phyloP scores from a whole-genome alignment of 2,888 invertebrate species.

The Cepaea hortensis region DNA sequence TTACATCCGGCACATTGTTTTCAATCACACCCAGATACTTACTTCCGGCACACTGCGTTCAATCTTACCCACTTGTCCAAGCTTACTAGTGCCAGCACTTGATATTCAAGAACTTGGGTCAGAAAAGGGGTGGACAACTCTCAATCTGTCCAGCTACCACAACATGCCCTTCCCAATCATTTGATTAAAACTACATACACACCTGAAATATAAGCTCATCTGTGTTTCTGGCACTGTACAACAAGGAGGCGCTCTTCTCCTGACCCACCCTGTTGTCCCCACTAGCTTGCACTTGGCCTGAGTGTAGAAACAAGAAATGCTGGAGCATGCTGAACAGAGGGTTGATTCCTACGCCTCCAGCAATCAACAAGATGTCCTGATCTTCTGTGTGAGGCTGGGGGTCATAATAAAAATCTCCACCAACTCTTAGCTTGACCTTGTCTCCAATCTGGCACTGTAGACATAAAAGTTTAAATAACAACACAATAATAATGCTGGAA shows the following conservation, averaged over 20 bases:
- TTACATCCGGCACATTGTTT: no score
- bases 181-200: slow-evolving; percentile 24
- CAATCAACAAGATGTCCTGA: slow-evolving; percentile 74
- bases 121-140: no score
- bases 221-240: slow-evolving; percentile 74
- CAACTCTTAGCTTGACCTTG: slow-evolving; percentile 73
- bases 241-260: slow-evolving; percentile 62
- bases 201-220: slow-evolving; percentile 77
- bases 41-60: no score
- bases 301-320: slow-evolving; percentile 66
- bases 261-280: slow-evolving; percentile 20
- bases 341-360: slow-evolving; percentile 78
- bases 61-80: no score
- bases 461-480: neutral
- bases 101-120: no score
- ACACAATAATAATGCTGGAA: neutral
- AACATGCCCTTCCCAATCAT: no score
- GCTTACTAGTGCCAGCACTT: no score
- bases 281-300: slow-evolving; percentile 27
- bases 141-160: no score
- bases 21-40: no score
- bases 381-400: slow-evolving; percentile 55
- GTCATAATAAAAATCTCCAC: slow-evolving; percentile 76
- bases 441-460: slow-evolving; percentile 74
- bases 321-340: slow-evolving; percentile 76